Percentiles rank a stretch among this genome's conserved stretches.
Evolutionary conservation across 2,888 invertebrate species (phyloP).

Genomic region (Tetranychus truncatus): DNA sequence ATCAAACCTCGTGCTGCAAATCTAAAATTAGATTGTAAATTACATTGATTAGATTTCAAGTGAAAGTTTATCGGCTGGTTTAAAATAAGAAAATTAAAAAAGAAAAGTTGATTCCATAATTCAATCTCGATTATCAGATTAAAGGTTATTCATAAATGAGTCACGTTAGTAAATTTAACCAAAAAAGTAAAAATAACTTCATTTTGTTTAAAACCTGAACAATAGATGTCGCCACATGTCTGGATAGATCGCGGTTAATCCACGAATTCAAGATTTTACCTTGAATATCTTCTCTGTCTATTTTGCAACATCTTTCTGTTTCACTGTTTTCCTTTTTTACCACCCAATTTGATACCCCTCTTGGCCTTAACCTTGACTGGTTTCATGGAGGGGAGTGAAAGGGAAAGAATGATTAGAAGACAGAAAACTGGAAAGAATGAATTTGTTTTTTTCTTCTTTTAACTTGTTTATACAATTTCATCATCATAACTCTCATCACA

Average conservation of each 20-base stretch:
- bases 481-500: background rate
- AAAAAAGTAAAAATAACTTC: too few species aligned
- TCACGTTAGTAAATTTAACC: too few species aligned
- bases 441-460: background rate
- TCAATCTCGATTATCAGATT: too few species aligned
- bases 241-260: too few species aligned
- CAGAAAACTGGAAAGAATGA: background rate
- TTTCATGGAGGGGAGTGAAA: background rate
- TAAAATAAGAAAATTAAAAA: too few species aligned
- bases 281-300: background rate
- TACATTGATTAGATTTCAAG: too few species aligned
- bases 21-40: too few species aligned
- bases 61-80: too few species aligned
- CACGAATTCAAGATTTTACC: background rate
- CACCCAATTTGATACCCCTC: background rate
- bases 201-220: too few species aligned
- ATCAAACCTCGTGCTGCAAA: too few species aligned
- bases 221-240: background rate
- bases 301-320: background rate
- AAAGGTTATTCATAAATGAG: too few species aligned
- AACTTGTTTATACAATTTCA: background rate
- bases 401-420: conserved; percentile 1
- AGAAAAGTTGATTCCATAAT: too few species aligned
- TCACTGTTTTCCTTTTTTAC: background rate
- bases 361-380: background rate